Base-by-base conservation (phyloP, 2,888 invertebrate genomes). In the Pristionchus japonicus region DNA sequence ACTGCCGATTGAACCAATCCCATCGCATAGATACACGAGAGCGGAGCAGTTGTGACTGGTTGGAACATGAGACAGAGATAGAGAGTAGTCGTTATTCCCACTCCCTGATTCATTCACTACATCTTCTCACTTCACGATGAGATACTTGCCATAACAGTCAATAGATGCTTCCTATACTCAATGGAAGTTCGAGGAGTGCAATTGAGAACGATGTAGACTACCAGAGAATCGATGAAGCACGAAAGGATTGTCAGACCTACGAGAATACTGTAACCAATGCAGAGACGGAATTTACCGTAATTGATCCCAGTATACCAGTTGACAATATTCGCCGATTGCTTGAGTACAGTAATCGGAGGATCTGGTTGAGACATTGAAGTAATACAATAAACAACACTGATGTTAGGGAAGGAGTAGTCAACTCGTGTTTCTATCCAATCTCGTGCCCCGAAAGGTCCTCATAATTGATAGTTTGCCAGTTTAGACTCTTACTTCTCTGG, bases 51-150 rank as follows among this genome's bases (percentile, higher is more conserved):
- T 27, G 82, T 82, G 15, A 82, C 47, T 23, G 82, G 82, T 82
- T 82, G 82, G 49, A 82, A 82, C 31, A 82, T 49, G 31, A 82
- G 49, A 82, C 82, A 82, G 49, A 82, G 82, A 49, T 82, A 82
- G 31, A 52, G 47, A 34, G 82, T 82, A 9, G 82, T 82, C 9
- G 40, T 17, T 27, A 52, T 52, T 1, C 82, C 82, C 34, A 82
- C 47, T 13, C 27, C 40, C 80, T 67, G 11, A 52, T 52, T 70
- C 34, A 37, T 17, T 34, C 23, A 20, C 40, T n/a, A 6, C 1
- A 15, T 23, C 27, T 47, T n/a, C 1, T 31, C 34, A 31, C n/a
- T n/a, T n/a, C n/a, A 40, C 20, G 82, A 82, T 17, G 47, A 49
- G n/a, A 13, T 3, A 27, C 82, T 49, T 27, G 49, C 82, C 82